Conservation (phyloP, 2,888 invertebrate genomes). For the Nomada ferruginata region DNA sequence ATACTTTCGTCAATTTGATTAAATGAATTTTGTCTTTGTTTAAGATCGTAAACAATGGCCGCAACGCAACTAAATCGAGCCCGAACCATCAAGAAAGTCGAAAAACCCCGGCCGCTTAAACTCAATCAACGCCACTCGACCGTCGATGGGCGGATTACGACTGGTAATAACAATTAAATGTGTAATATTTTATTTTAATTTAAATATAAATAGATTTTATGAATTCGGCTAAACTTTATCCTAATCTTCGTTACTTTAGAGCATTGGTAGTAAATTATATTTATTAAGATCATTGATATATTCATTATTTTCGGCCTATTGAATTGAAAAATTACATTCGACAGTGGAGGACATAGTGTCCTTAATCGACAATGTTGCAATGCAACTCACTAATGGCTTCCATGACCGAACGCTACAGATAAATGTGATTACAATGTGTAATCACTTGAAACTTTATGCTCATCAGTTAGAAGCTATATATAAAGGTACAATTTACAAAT, state of each 20-base stretch:
- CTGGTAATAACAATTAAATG: constrained; percentile 70
- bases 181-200: neutral
- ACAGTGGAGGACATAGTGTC: constrained; percentile 90
- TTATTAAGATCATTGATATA: constrained; percentile 22
- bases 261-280: neutral
- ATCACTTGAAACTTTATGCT: constrained; percentile 90
- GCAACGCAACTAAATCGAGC: constrained; percentile 80
- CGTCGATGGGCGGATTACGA: constrained; percentile 82
- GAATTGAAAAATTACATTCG: constrained; percentile 20
- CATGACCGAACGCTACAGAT: constrained; percentile 89
- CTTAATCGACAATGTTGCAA: constrained; percentile 92
- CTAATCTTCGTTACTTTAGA: neutral
- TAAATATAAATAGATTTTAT: neutral
- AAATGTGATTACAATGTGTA: constrained; percentile 91
- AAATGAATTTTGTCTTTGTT: constrained; percentile 14
- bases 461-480: constrained; percentile 92
- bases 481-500: constrained; percentile 84
- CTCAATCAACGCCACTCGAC: constrained; percentile 80
- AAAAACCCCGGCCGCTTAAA: constrained; percentile 90
- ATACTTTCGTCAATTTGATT: neutral
- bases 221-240: neutral
- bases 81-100: constrained; percentile 89
- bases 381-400: constrained; percentile 90
- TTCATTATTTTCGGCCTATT: constrained; percentile 21
- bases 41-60: constrained; percentile 75